These are phyloP conservation scores for Melanogrammus aeglefinus DNA, from an alignment of 2,797 vertebrate species.

Conservation along the genomic window DNA sequence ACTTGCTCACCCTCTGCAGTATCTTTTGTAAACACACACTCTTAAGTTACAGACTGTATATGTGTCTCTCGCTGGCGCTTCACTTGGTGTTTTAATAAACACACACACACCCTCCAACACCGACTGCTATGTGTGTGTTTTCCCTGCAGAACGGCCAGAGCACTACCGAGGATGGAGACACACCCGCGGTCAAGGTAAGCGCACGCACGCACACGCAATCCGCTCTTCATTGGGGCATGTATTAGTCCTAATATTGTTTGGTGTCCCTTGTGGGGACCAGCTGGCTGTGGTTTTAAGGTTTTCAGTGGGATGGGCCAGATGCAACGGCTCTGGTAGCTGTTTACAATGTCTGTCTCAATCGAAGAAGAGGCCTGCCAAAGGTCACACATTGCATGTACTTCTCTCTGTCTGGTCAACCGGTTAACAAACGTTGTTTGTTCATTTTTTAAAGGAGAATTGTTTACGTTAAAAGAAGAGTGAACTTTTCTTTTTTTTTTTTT, in stretches of 20 bases:
- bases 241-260: not conserved
- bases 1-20: not conserved
- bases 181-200: slow-evolving; percentile 66
- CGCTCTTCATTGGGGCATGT: not conserved
- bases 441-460: not conserved
- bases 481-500: not conserved
- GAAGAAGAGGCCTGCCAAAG: slow-evolving; percentile 3
- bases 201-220: not conserved
- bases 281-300: slow-evolving; percentile 32
- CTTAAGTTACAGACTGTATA: not conserved
- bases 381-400: slow-evolving; percentile 30
- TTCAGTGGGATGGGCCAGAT: slow-evolving; percentile 19
- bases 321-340: slow-evolving; percentile 2
- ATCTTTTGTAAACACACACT: not conserved
- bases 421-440: not conserved
- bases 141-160: slow-evolving; percentile 85
- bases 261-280: slow-evolving; percentile 23
- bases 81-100: not conserved
- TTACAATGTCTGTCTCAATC: slow-evolving; percentile 37
- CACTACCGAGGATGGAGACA: slow-evolving; percentile 77
- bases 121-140: slow-evolving; percentile 53
- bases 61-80: not conserved
- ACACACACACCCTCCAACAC: not conserved
- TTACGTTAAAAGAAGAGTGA: no score
- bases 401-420: slow-evolving; percentile 23